Evolutionary conservation across 2,113 vertebrate genomes (phyloP).

Genomic region (Sinocyclocheilus anshuiensis): DNA sequence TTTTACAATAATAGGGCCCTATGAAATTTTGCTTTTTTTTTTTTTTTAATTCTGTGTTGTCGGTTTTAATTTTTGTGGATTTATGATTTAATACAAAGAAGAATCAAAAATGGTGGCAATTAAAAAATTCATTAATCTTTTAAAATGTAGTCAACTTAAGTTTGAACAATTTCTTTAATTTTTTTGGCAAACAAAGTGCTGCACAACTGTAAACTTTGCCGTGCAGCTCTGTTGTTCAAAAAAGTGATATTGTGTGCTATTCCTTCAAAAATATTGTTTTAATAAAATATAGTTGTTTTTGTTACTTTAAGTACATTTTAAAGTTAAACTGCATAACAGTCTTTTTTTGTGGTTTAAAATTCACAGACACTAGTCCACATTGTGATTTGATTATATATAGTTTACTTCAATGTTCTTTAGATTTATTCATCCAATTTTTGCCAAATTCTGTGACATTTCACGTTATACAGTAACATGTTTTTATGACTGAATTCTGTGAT

Average conservation of each 20-base stretch:
- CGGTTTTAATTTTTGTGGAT: neutral
- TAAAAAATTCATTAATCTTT: neutral
- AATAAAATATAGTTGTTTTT: neutral
- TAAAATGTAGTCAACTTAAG: neutral
- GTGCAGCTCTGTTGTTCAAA: neutral
- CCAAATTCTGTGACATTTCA: neutral
- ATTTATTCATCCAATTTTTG: neutral
- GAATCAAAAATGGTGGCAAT: neutral
- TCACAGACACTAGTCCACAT: neutral
- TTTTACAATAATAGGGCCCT: too few species aligned
- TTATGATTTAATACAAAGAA: neutral
- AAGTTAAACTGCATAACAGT: neutral
- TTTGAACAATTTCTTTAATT: neutral
- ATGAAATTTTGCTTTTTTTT: neutral
- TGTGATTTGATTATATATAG: neutral
- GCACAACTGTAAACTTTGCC: too few species aligned
- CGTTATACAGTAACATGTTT: neutral
- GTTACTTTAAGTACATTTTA: neutral
- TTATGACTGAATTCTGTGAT: neutral
- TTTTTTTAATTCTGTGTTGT: neutral
- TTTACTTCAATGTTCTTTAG: too few species aligned
- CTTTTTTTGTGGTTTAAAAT: neutral
- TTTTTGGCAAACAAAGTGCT: neutral
- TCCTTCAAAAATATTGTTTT: neutral
- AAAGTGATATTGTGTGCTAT: neutral